A percentile compares a stretch with the other conserved stretches of the same genome.
phyloP scores from a whole-genome alignment of 92 coral and sea anemone species.

The Epizoanthus stellaris region DNA sequence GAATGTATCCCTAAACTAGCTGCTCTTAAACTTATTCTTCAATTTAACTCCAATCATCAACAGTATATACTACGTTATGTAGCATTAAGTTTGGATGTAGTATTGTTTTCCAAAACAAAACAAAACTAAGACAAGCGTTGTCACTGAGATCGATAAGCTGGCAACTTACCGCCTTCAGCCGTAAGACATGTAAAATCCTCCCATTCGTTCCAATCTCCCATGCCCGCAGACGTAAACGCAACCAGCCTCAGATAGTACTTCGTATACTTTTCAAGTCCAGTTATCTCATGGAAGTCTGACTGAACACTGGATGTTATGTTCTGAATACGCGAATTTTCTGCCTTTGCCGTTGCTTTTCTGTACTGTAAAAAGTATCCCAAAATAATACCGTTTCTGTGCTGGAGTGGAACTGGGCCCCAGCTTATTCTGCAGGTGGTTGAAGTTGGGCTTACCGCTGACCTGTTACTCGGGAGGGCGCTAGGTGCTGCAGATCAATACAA shows the following conservation, averaged over 20 bases:
- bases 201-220: slow-evolving; percentile 7
- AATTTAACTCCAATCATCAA: no score
- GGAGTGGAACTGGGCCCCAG: slow-evolving; percentile 47
- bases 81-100: no score
- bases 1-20: no score
- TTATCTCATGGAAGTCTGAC: neutral
- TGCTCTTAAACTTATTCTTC: no score
- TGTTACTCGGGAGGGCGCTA: slow-evolving; percentile 45
- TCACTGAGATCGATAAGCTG: neutral
- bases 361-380: slow-evolving; percentile 46
- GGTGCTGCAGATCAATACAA: slow-evolving; percentile 33
- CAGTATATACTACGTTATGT: no score
- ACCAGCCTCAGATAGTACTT: slow-evolving; percentile 48
- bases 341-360: slow-evolving; percentile 1
- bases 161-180: slow-evolving; percentile 49
- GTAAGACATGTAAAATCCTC: slow-evolving; percentile 21
- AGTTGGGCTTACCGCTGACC: slow-evolving; percentile 24
- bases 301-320: neutral
- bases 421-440: slow-evolving; percentile 41
- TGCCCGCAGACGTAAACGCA: slow-evolving; percentile 50
- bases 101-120: no score
- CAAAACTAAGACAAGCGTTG: no score
- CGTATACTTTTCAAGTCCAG: slow-evolving; percentile 42
- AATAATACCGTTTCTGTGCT: slow-evolving; percentile 46
- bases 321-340: neutral